Percentiles rank a stretch among this genome's conserved stretches.
Conservation (phyloP, 2,113 vertebrate genomes). For the Peromyscus polionotus region DNA sequence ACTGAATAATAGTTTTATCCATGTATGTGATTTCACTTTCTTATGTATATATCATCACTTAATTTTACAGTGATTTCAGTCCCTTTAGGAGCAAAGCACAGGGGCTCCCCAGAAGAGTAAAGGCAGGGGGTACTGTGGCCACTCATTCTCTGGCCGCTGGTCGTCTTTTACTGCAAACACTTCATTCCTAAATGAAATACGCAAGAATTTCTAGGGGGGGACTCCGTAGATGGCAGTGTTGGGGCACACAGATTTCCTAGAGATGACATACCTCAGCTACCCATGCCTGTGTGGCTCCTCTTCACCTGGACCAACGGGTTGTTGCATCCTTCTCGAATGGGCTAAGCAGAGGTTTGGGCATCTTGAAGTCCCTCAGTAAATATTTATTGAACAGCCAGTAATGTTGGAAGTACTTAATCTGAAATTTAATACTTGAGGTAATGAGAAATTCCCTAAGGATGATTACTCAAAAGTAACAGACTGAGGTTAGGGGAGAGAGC, state of each 20-base stretch:
- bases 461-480: neutral
- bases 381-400: neutral
- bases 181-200: neutral
- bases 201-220: rapidly evolving
- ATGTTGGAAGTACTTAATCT: neutral
- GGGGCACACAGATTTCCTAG: neutral
- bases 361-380: neutral
- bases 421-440: neutral
- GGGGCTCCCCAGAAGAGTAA: too few relatives aligned
- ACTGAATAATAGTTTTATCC: neutral
- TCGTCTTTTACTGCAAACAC: neutral
- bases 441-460: neutral
- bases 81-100: too few relatives aligned
- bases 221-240: neutral
- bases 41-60: rapidly evolving
- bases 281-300: neutral
- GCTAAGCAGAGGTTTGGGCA: neutral
- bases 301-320: neutral
- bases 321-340: neutral
- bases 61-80: neutral
- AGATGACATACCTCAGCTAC: neutral
- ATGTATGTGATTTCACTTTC: neutral
- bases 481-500: neutral
- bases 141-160: neutral
- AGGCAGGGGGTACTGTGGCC: neutral